Percentiles rank a stretch among this genome's conserved stretches.
Conservation (phyloP, 2,888 invertebrate species). For the Lepetodrilus schrolli region DNA sequence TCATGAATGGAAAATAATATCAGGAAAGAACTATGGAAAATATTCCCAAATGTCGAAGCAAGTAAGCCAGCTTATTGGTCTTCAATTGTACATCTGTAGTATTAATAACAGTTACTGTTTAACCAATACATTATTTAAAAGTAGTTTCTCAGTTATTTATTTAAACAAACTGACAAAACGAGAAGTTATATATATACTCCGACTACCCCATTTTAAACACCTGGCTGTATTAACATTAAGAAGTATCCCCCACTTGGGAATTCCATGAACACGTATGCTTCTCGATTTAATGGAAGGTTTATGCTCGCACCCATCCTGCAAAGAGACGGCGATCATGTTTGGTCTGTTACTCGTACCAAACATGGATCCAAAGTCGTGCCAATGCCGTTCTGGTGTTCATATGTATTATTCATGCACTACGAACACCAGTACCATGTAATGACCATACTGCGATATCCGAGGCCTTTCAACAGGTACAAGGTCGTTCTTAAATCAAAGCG, state of each 20-base stretch:
- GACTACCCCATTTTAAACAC: too few relatives aligned
- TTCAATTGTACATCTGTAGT: too few relatives aligned
- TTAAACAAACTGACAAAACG: too few relatives aligned
- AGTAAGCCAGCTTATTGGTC: too few relatives aligned
- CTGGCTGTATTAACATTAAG: background rate
- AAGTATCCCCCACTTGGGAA: conserved; percentile 8
- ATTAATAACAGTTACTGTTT: too few relatives aligned
- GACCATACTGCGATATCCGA: background rate
- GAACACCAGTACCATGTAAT: background rate
- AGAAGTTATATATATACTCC: too few relatives aligned
- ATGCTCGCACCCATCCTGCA: background rate
- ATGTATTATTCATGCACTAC: background rate
- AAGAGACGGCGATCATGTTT: background rate
- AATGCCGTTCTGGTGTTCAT: background rate
- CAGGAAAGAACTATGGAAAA: too few relatives aligned
- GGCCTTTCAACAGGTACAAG: background rate
- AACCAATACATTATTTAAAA: too few relatives aligned
- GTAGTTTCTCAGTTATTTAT: too few relatives aligned
- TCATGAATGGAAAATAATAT: too few relatives aligned
- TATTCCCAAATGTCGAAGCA: too few relatives aligned
- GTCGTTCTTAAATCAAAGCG: background rate
- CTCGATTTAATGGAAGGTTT: background rate
- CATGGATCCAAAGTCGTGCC: background rate
- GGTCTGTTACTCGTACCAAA: background rate
- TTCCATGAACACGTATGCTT: background rate